Conservation (phyloP, 2,113 vertebrate genomes). For the Rhinoderma darwinii region DNA sequence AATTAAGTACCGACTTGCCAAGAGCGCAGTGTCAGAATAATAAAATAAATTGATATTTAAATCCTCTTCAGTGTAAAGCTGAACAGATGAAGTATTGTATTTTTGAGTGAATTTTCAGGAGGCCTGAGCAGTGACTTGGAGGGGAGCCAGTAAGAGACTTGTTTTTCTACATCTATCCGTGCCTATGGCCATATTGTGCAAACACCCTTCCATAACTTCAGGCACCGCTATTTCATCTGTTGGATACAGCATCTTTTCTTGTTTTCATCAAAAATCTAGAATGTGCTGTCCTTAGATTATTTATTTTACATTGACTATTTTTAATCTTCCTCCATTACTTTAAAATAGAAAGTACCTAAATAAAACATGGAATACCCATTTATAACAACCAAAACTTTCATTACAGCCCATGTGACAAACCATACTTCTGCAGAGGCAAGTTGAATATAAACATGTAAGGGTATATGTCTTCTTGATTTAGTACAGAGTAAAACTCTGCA, state of each 20-base stretch:
- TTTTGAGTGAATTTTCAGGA: slow-evolving; percentile 67
- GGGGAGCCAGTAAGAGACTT: slow-evolving; percentile 61
- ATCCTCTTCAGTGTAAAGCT: slow-evolving; percentile 59
- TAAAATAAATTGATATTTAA: slow-evolving; percentile 64
- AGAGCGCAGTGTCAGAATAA: slow-evolving; percentile 49
- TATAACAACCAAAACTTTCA: background rate
- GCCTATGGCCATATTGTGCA: slow-evolving; percentile 61
- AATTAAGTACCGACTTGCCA: background rate
- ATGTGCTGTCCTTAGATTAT: background rate
- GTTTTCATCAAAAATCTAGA: background rate
- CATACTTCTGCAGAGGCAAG: too few species aligned
- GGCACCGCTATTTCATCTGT: slow-evolving; percentile 42
- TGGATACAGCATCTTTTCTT: background rate
- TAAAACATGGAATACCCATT: background rate
- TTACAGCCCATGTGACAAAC: background rate
- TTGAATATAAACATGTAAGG: too few species aligned
- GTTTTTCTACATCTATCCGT: slow-evolving; percentile 62
- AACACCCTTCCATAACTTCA: slow-evolving; percentile 50
- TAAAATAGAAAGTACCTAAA: background rate
- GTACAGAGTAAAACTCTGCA: too few species aligned
- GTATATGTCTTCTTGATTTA: too few species aligned
- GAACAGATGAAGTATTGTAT: slow-evolving; percentile 63
- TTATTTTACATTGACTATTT: background rate
- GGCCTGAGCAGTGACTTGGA: slow-evolving; percentile 64
- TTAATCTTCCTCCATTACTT: background rate